phyloP scores from a whole-genome alignment of 1,140 invertebrate species.

The Formica selysi region DNA sequence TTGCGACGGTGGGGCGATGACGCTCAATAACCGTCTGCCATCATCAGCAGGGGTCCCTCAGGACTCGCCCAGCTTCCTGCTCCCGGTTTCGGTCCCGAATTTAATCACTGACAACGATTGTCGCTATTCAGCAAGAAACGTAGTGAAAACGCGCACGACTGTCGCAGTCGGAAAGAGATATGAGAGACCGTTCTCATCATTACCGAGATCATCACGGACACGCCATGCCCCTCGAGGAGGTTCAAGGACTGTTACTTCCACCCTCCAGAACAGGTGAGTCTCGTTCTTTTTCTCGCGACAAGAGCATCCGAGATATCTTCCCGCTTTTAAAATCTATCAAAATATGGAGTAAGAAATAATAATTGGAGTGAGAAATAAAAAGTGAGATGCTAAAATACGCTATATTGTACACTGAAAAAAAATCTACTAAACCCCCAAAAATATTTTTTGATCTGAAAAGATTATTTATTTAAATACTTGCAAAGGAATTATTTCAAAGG shows the following conservation, averaged over 20 bases:
- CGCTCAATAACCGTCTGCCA: conserved; percentile 80
- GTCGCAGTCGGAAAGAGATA: conserved; percentile 70
- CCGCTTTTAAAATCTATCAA: neutral
- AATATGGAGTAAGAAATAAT: neutral
- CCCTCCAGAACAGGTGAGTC: conserved; percentile 80
- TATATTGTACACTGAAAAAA: too few relatives aligned
- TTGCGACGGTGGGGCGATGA: conserved; percentile 84
- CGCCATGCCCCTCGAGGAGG: conserved; percentile 82
- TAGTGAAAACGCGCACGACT: conserved; percentile 6
- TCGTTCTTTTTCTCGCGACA: neutral
- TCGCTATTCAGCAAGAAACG: conserved; percentile 44
- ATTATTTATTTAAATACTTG: too few relatives aligned
- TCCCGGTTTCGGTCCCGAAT: conserved; percentile 62
- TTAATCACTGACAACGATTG: conserved; percentile 36
- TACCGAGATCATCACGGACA: conserved; percentile 81
- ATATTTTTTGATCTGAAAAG: too few relatives aligned
- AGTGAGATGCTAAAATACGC: too few relatives aligned
- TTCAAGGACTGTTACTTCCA: conserved; percentile 81
- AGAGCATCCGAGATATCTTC: neutral
- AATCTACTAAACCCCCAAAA: too few relatives aligned
- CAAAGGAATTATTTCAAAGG: too few relatives aligned
- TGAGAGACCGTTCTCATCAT: conserved; percentile 81
- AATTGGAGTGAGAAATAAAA: neutral
- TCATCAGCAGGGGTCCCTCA: conserved; percentile 80
- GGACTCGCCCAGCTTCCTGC: conserved; percentile 77